A percentile compares a stretch with the other conserved stretches of the same genome.
phyloP scores from a whole-genome alignment of 1,140 invertebrate genomes.

The Pseudachorutes palmiensis region DNA sequence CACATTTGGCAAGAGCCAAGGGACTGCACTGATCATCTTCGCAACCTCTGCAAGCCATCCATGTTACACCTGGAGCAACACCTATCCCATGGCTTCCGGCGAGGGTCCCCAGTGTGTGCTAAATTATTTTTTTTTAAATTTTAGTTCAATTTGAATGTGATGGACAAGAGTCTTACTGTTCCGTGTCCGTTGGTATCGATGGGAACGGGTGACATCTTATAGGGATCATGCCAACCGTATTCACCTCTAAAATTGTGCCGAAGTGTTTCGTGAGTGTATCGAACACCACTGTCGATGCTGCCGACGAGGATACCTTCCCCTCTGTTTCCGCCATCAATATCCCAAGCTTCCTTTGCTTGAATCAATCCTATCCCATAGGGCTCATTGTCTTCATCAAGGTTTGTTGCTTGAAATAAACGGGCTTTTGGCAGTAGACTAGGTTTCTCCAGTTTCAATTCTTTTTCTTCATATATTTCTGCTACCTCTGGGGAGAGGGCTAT shows the following conservation, averaged over 20 bases:
- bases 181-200: slow-evolving; percentile 10
- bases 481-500: neutral
- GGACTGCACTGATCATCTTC: neutral
- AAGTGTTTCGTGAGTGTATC: slow-evolving; percentile 5
- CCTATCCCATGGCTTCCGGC: slow-evolving; percentile 22
- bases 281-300: slow-evolving; percentile 10
- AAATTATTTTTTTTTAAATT: neutral
- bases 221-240: slow-evolving; percentile 10
- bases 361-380: neutral
- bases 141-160: neutral
- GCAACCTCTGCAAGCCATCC: slow-evolving; percentile 19
- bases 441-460: neutral
- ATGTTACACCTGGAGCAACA: slow-evolving; percentile 14
- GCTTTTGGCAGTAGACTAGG: too few relatives aligned
- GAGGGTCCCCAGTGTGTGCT: slow-evolving; percentile 3
- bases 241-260: slow-evolving; percentile 1
- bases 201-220: neutral
- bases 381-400: neutral
- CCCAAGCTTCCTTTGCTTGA: neutral
- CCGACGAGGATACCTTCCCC: neutral
- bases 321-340: neutral
- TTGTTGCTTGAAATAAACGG: too few relatives aligned
- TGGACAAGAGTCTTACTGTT: slow-evolving; percentile 19
- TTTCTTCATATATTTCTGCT: neutral
- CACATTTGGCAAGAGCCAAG: slow-evolving; percentile 9